A percentile compares a stretch with the other conserved stretches of the same genome.
phyloP scores from a whole-genome alignment of 2,113 vertebrate species.

The Trachemys scripta region DNA sequence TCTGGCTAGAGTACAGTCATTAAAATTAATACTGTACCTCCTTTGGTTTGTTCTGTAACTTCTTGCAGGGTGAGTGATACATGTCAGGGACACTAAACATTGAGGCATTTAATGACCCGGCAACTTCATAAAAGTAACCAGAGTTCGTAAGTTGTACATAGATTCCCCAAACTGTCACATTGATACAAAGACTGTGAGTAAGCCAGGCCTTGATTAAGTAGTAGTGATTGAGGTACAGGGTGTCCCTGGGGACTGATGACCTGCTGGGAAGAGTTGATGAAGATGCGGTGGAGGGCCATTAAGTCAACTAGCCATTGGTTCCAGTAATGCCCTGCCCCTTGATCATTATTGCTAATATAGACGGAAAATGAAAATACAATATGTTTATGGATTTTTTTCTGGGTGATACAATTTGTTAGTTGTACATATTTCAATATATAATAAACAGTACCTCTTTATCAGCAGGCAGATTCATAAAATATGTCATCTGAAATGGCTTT shows the following conservation, averaged over 20 bases:
- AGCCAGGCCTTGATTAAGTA: background rate
- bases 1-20: background rate
- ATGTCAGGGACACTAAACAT: background rate
- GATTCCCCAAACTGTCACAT: background rate
- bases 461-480: slow-evolving; percentile 48
- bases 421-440: background rate
- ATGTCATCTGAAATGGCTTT: slow-evolving; percentile 58
- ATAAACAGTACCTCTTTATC: slow-evolving; percentile 38
- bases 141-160: background rate
- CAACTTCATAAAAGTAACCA: background rate
- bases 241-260: background rate
- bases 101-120: background rate
- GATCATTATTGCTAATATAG: background rate
- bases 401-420: slow-evolving; percentile 30
- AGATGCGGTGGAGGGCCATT: background rate
- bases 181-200: background rate
- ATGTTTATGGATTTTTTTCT: background rate
- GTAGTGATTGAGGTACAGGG: accelerated
- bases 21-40: background rate
- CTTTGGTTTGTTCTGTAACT: background rate
- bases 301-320: slow-evolving; percentile 32
- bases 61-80: background rate
- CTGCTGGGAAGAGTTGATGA: background rate
- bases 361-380: background rate
- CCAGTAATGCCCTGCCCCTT: background rate